A percentile compares a stretch with the other conserved stretches of the same genome.
phyloP scores from a whole-genome alignment of 2,113 vertebrate genomes.

The Vulpes lagopus region DNA sequence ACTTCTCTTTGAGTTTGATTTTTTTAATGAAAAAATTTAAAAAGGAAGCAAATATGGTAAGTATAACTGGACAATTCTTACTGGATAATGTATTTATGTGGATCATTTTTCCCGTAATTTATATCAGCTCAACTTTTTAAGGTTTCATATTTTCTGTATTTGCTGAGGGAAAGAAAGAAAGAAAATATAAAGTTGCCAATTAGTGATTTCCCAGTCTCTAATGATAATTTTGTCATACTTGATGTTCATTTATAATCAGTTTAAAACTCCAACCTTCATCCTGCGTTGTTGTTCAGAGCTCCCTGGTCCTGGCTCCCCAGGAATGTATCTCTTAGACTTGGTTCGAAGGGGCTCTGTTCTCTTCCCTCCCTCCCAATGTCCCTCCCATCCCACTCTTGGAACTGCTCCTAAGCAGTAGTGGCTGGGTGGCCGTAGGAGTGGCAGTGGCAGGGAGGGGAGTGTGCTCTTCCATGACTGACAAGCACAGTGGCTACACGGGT shows the following conservation, averaged over 20 bases:
- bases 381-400: no score
- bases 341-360: not conserved
- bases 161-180: slow-evolving; percentile 30
- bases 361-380: no score
- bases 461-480: not conserved
- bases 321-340: not conserved
- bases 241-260: slow-evolving; percentile 21
- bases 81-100: not conserved
- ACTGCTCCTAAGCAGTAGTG: not conserved
- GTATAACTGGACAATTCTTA: not conserved
- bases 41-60: not conserved
- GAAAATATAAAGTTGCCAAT: slow-evolving; percentile 29
- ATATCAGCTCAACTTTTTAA: slow-evolving; percentile 43
- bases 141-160: not conserved
- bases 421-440: not conserved
- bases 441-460: not conserved
- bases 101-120: not conserved
- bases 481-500: not conserved
- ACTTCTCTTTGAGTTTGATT: not conserved
- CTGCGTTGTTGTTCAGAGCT: not conserved
- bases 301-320: not conserved
- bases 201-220: not conserved
- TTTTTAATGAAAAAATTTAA: not conserved
- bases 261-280: not conserved
- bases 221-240: slow-evolving; percentile 43